Evolutionary conservation across 2,797 vertebrate genomes (phyloP).

Genomic region (Xenops minutus): DNA sequence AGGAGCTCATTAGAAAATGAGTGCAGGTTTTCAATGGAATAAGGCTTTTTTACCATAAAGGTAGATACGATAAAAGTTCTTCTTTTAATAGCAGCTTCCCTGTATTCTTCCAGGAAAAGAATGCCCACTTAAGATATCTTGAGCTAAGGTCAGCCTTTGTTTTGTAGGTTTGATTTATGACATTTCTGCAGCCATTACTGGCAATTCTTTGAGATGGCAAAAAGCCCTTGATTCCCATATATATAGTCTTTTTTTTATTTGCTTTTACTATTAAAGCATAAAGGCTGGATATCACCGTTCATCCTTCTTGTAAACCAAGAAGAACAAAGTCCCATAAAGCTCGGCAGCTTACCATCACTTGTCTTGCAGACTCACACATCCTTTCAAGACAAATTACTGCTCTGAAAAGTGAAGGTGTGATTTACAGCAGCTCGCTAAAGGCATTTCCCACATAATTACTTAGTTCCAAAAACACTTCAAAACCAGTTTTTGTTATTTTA

Average conservation of each 20-base stretch:
- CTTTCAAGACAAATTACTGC: background rate
- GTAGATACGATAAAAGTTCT: background rate
- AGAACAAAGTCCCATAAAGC: background rate
- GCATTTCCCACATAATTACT: background rate
- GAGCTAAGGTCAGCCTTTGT: background rate
- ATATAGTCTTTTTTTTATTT: conserved; percentile 16
- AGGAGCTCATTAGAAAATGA: background rate
- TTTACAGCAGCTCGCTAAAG: background rate
- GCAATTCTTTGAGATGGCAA: background rate
- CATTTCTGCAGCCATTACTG: background rate
- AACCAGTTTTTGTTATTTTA: background rate
- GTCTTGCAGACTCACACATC: background rate
- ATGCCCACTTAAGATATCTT: background rate
- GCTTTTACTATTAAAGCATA: conserved; percentile 7
- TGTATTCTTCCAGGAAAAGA: background rate
- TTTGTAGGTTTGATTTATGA: background rate
- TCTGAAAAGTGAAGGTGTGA: background rate
- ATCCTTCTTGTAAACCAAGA: conserved; percentile 1
- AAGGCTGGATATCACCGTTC: background rate
- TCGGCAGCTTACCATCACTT: background rate
- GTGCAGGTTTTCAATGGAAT: background rate
- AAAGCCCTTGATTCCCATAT: background rate
- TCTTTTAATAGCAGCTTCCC: background rate
- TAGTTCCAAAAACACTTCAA: background rate
- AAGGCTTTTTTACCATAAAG: background rate